Percentiles rank a stretch among this genome's conserved stretches.
These are phyloP conservation scores for Ommatoiulus sabulosus DNA, from an alignment of 2,888 invertebrate species.

Conservation along the genomic window DNA sequence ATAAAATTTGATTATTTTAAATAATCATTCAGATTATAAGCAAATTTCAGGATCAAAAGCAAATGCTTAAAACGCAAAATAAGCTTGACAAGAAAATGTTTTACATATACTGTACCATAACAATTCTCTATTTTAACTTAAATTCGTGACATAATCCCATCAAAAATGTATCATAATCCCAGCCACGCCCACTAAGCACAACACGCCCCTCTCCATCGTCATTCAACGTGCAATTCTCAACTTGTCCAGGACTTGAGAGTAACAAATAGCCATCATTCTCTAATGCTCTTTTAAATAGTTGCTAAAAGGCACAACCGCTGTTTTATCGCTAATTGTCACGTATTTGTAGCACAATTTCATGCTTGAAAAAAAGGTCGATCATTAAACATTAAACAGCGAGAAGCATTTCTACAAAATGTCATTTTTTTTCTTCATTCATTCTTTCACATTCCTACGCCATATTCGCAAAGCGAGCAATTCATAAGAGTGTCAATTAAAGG, in stretches of 20 bases:
- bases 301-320: background rate
- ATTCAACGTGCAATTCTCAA: background rate
- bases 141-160: too few species aligned
- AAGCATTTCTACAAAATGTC: background rate
- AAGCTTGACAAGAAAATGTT: too few species aligned
- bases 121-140: too few species aligned
- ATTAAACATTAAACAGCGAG: background rate
- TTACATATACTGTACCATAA: too few species aligned
- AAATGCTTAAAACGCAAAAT: too few species aligned
- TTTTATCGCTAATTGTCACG: conserved; percentile 25
- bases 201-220: too few species aligned
- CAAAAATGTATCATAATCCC: too few species aligned
- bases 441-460: background rate
- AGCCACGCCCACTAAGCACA: too few species aligned
- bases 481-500: background rate
- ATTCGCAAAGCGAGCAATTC: background rate
- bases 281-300: background rate
- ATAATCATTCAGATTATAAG: too few species aligned
- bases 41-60: too few species aligned
- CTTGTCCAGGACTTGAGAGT: background rate
- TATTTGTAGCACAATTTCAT: background rate
- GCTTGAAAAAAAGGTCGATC: background rate
- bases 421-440: background rate
- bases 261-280: background rate
- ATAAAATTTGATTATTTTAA: too few species aligned